Evolutionary conservation across 2,797 vertebrate species (phyloP), one percentile per base, ranked within the genome.

Genomic region (Aythya fuligula): DNA sequence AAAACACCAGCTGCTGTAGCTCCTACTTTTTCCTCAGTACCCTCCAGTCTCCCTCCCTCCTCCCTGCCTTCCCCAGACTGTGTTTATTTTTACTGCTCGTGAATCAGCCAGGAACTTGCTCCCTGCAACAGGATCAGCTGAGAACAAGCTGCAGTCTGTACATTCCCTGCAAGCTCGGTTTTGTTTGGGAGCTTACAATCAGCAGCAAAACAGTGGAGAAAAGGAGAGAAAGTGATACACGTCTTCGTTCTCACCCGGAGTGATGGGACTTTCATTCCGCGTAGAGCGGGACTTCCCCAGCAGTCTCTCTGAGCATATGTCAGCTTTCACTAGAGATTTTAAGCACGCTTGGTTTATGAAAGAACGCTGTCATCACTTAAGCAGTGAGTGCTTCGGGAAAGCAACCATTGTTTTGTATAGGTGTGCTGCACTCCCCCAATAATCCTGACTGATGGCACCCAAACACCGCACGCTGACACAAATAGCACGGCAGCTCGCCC

Each of bases 81-180:
- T 94, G 95, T 97, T 97, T 97, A 96, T 96, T 97, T 97, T 97
- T 97, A 96, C 91, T 96, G 93, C 96, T 95, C 20, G 67, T 95
- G 93, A 97, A 96, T 96, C 94, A 97, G 96, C 94, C 96, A 96
- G 93, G 93, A 92, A 93, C 95, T 96, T 92, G 87, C 93, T 96
- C 95, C 93, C 72, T 96, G 92, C 94, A 96, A 96, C 76, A 95
- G 90, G 83, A 97, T 96, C 94, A 96, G 90, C 93, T 96, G 95
- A 96, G 95, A 97, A 97, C 96, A 96, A 96, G 95, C 82, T 95
- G 83, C 67, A 96, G 92, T 95, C 51, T 96, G 92, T 89, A 84
- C 6, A 54, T 94, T 95, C 93, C 89, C 92, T 97, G 88, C 87
- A 96, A 96, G 85, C 92, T 57, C 65, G 79, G 47, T 34, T 93